These are phyloP conservation scores for Gymnogyps californianus DNA, from an alignment of 2,113 vertebrate species.

Conservation along the genomic window DNA sequence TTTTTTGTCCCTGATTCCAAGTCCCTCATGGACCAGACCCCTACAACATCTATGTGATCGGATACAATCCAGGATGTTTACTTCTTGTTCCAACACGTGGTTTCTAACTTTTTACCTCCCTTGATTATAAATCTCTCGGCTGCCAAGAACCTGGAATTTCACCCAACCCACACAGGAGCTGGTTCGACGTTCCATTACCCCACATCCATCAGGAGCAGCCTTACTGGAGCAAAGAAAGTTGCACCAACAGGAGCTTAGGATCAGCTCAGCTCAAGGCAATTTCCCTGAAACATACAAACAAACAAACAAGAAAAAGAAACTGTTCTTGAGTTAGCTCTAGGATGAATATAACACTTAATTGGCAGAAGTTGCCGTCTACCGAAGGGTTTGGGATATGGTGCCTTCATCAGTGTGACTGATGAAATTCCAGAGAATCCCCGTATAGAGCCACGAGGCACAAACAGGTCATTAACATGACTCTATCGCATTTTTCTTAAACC, in stretches of 20 bases:
- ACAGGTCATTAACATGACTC: neutral
- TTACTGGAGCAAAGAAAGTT: neutral
- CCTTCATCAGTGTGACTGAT: neutral
- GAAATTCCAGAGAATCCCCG: neutral
- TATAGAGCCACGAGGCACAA: neutral
- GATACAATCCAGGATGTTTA: neutral
- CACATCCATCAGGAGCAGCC: neutral
- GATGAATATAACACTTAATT: neutral
- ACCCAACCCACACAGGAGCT: neutral
- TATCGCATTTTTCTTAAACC: neutral
- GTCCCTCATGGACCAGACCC: neutral
- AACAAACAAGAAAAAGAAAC: neutral
- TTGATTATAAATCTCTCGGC: neutral
- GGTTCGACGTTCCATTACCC: neutral
- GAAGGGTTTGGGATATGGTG: neutral
- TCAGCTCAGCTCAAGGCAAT: neutral
- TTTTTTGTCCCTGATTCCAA: neutral
- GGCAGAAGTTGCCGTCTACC: neutral
- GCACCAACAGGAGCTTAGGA: neutral
- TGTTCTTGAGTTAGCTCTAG: neutral
- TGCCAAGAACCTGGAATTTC: constrained; percentile 8
- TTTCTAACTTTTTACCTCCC: neutral
- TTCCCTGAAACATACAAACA: neutral
- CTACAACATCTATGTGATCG: neutral
- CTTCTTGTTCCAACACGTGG: neutral